Evolutionary conservation across 2,888 invertebrate species (phyloP), one percentile per base, ranked within the genome.

Genomic region (Ennomos fuscantarius): DNA sequence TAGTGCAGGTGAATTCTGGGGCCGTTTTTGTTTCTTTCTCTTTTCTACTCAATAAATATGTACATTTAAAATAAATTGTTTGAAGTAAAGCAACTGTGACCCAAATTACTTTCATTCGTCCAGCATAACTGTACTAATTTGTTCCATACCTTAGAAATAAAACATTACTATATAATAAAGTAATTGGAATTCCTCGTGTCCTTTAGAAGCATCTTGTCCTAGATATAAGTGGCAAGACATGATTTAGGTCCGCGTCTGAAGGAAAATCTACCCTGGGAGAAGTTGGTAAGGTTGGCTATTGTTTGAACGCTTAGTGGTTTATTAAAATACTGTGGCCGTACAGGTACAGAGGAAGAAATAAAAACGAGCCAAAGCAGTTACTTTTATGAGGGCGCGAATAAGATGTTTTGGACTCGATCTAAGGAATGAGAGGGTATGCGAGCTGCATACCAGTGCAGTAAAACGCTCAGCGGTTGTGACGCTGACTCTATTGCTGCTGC

Each of bases 321-420:
- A 91, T 91, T 91, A 92, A 91, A 91, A 91, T 90, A 91, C 90
- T 89, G 89, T 82, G 89, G 87, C 89, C 87, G 89, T 89, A 84
- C 90, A 90, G 90, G 90, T 90, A 91, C 82, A 85, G 85, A 82
- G 84, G 87, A 82, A 85, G 89, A 90, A 89, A 92, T 91, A 91
- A 91, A 92, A 91, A 91, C 88, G 88, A 89, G 85, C 79, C 89
- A 84, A 89, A 88, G 89, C 89, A 90, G 92, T 92, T 91, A 91
- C 92, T 90, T 92, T 91, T 92, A 92, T 91, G 92, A 91, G 92
- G 89, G 91, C 92, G 92, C 88, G 92, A 92, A 92, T 91, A 92
- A 92, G 91, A 91, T 91, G 91, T 91, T 91, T 91, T 86, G 89
- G 89, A 90, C 87, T 87, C 83, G 81, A 86, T 86, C 87, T 87